Conservation (phyloP, 1,140 invertebrate species). For the Pteromalus puparum region DNA sequence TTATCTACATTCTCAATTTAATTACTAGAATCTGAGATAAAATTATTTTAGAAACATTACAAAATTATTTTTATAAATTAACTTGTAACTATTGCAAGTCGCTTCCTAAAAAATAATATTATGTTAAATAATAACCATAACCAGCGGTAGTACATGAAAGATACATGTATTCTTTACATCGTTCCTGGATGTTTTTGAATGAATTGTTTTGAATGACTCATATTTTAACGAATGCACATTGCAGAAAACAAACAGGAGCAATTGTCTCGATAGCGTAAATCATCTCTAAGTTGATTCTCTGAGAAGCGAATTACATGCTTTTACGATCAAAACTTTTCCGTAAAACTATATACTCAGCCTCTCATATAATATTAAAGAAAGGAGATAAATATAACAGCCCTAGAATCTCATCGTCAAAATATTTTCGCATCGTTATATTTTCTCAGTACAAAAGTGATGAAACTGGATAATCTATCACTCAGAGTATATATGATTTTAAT, state of each 20-base stretch:
- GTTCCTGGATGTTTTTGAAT: not conserved
- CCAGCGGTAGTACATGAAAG: no score
- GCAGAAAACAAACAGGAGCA: not conserved
- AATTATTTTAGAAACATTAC: no score
- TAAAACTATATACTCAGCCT: no score
- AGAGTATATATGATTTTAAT: not conserved
- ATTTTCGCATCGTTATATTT: not conserved
- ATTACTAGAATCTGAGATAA: no score
- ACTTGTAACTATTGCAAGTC: not conserved
- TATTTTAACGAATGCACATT: slow-evolving; percentile 1
- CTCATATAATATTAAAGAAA: not conserved
- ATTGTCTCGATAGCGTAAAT: not conserved
- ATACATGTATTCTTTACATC: not conserved
- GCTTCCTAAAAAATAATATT: no score
- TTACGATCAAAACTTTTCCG: no score
- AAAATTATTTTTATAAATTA: not conserved
- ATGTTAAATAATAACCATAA: no score
- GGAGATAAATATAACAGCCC: not conserved
- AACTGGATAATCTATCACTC: not conserved
- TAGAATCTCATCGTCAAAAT: slow-evolving; percentile 6
- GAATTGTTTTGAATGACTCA: not conserved
- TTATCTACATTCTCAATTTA: no score
- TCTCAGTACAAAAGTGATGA: not conserved
- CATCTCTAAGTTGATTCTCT: not conserved
- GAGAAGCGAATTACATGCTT: no score